Conservation (phyloP, 2,888 invertebrate genomes). For the Pachycephus smyrnensis region DNA sequence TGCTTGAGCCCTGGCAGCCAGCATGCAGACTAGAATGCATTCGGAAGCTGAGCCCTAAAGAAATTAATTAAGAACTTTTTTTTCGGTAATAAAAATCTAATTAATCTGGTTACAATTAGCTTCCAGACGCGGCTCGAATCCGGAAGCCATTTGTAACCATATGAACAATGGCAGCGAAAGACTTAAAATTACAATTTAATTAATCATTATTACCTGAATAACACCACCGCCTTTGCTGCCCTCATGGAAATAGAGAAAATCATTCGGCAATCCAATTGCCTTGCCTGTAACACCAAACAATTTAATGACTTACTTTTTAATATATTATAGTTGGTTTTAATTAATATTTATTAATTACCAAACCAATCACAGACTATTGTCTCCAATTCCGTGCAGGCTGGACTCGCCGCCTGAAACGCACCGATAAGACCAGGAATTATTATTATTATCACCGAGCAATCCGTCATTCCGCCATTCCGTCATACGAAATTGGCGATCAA, state of each 20-base stretch:
- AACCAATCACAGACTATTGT: slow-evolving; percentile 97
- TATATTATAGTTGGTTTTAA: slow-evolving; percentile 5
- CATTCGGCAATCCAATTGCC: slow-evolving; percentile 91
- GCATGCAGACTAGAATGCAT: slow-evolving; percentile 90
- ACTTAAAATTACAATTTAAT: background rate
- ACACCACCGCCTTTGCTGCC: slow-evolving; percentile 94
- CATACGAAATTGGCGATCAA: slow-evolving; percentile 11
- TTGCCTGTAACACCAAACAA: slow-evolving; percentile 71
- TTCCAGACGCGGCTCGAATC: too few relatives aligned
- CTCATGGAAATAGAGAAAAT: slow-evolving; percentile 86
- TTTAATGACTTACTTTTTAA: slow-evolving; percentile 16
- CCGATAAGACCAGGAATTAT: slow-evolving; percentile 15
- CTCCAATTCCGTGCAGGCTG: slow-evolving; percentile 96
- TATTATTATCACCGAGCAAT: slow-evolving; percentile 29
- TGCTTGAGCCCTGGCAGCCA: slow-evolving; percentile 92
- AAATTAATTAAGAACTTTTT: slow-evolving; percentile 21
- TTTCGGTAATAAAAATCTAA: background rate
- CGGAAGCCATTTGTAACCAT: too few relatives aligned
- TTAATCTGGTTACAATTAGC: slow-evolving; percentile 7
- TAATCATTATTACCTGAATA: slow-evolving; percentile 78
- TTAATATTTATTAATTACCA: slow-evolving; percentile 70
- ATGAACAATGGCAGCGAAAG: background rate
- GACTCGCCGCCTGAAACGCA: slow-evolving; percentile 89
- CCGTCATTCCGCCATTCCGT: slow-evolving; percentile 21
- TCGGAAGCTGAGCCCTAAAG: slow-evolving; percentile 94